Evolutionary conservation across 2,888 invertebrate species (phyloP).

Genomic region (Chironomus riparius): DNA sequence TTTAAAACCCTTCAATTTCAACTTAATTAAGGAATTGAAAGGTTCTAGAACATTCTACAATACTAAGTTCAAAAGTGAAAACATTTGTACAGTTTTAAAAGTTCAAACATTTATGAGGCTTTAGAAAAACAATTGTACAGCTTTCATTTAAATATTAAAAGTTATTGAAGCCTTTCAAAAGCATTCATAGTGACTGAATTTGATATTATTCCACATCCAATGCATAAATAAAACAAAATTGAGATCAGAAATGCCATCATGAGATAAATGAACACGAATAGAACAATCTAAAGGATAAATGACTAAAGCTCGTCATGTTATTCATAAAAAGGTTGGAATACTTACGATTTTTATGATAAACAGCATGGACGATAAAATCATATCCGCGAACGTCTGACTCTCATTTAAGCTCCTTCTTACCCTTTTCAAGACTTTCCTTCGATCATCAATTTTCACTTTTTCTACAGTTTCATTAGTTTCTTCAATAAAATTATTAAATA

Average conservation of each 20-base stretch:
- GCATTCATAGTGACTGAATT: neutral
- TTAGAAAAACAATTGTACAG: too few relatives aligned
- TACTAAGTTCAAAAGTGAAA: too few relatives aligned
- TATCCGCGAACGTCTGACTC: too few relatives aligned
- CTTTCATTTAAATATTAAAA: too few relatives aligned
- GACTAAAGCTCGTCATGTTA: neutral
- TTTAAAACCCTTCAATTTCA: neutral
- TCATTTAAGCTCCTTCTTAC: neutral
- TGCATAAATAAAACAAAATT: neutral
- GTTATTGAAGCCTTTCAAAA: neutral
- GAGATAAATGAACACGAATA: slow-evolving; percentile 52
- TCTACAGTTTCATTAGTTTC: neutral
- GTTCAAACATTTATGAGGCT: too few relatives aligned
- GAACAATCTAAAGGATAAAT: slow-evolving; percentile 51
- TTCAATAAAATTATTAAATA: slow-evolving; percentile 9
- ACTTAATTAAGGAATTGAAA: slow-evolving; percentile 47
- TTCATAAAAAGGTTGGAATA: neutral
- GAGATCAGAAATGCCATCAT: slow-evolving; percentile 49
- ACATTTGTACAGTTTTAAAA: too few relatives aligned
- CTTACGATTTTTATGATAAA: neutral
- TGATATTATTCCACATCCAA: neutral
- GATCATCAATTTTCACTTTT: neutral
- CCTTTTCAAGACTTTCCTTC: neutral
- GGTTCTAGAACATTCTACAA: too few relatives aligned
- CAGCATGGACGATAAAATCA: neutral